Conservation (phyloP, 2,113 vertebrate genomes). For the Jacana jacana region DNA sequence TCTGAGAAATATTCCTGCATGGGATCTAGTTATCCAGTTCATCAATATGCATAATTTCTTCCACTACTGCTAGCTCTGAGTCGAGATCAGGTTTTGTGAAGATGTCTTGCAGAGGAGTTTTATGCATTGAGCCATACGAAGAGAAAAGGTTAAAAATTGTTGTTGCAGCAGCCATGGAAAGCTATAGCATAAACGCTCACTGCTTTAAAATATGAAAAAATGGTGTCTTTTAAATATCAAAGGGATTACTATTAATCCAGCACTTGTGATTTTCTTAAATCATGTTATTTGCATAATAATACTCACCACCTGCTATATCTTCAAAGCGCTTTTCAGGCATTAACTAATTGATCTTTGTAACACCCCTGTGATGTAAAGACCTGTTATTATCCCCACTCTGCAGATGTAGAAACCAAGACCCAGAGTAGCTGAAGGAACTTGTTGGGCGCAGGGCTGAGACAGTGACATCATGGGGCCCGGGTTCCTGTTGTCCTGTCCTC, state of each 20-base stretch:
- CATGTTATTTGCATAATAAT: slow-evolving; percentile 60
- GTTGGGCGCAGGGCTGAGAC: background rate
- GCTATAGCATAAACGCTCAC: background rate
- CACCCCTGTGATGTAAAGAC: slow-evolving; percentile 49
- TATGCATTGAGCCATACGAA: background rate
- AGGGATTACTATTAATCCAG: slow-evolving; percentile 65
- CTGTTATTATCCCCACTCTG: slow-evolving; percentile 50
- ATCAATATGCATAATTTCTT: slow-evolving; percentile 41
- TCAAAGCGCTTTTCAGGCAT: slow-evolving; percentile 57
- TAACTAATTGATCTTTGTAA: slow-evolving; percentile 65
- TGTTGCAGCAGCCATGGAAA: background rate
- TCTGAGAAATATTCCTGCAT: slow-evolving; percentile 57
- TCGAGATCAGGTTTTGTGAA: background rate
- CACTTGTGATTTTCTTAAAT: slow-evolving; percentile 67
- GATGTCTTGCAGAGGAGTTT: slow-evolving; percentile 11
- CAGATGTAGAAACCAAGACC: slow-evolving; percentile 35
- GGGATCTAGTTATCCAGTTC: slow-evolving; percentile 56
- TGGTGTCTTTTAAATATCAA: slow-evolving; percentile 63
- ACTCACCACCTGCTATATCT: slow-evolving; percentile 58
- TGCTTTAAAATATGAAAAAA: slow-evolving; percentile 68
- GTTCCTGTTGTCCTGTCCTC: background rate
- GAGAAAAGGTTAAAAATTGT: slow-evolving; percentile 53
- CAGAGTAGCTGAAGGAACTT: slow-evolving; percentile 16
- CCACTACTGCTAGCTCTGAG: background rate
- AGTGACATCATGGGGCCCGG: fast-evolving